Conservation (phyloP, 2,888 invertebrate genomes). For the Drosophila diplacantha region DNA sequence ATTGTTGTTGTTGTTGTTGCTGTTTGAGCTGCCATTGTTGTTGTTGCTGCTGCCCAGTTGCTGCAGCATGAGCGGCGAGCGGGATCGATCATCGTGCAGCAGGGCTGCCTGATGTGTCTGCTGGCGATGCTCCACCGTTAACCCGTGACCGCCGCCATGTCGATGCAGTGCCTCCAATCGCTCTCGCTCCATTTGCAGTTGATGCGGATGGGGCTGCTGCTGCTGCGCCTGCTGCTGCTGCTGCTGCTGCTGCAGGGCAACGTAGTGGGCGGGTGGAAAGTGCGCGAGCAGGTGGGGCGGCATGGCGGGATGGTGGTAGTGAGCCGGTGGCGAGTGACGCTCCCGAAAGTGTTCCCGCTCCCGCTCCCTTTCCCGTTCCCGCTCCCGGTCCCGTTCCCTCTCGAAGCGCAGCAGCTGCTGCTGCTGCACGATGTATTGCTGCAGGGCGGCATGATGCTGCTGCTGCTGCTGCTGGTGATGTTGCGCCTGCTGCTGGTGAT, state of each 20-base stretch:
- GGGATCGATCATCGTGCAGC: conserved; percentile 74
- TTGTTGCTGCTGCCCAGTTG: conserved; percentile 38
- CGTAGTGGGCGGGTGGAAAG: conserved; percentile 62
- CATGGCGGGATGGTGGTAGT: conserved; percentile 53
- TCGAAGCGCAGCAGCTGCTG: conserved; percentile 71
- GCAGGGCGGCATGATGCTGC: conserved; percentile 70
- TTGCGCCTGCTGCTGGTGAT: conserved; percentile 49
- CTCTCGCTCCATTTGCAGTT: conserved; percentile 64
- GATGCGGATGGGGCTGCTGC: conserved; percentile 70
- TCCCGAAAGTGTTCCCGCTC: conserved; percentile 46
- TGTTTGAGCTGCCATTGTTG: conserved; percentile 38
- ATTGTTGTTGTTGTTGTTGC: conserved; percentile 35
- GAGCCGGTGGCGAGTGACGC: conserved; percentile 40
- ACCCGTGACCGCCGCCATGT: conserved; percentile 40
- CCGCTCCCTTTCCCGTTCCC: conserved; percentile 48
- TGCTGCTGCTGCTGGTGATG: conserved; percentile 52
- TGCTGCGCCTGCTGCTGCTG: conserved; percentile 47
- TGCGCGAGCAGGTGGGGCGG: conserved; percentile 53
- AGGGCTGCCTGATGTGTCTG: conserved; percentile 10
- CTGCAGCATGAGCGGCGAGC: conserved; percentile 69
- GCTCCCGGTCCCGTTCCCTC: conserved; percentile 56
- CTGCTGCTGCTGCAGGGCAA: conserved; percentile 56
- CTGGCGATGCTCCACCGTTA: conserved; percentile 22
- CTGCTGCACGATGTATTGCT: conserved; percentile 72
- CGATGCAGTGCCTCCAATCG: conserved; percentile 65